Conservation (phyloP, 2,113 vertebrate species). For the Osmerus eperlanus region DNA sequence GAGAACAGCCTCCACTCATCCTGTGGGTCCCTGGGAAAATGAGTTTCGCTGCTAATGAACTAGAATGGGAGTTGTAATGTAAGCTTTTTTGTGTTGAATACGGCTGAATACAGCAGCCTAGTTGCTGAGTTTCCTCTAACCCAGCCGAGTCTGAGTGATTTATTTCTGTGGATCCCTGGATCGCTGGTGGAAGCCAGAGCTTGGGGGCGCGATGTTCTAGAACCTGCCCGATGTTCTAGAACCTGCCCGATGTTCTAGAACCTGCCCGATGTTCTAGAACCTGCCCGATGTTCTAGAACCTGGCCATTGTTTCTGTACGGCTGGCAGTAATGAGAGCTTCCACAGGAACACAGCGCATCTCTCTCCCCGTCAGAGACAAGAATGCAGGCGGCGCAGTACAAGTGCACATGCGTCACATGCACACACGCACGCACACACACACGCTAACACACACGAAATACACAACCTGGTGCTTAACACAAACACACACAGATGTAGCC, state of each 20-base stretch:
- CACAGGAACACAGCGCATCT: conserved; percentile 37
- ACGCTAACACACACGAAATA: neutral
- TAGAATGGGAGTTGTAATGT: conserved; percentile 11
- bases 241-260: conserved; percentile 49
- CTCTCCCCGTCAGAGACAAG: conserved; percentile 48
- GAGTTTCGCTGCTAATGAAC: conserved; percentile 2
- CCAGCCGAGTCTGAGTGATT: conserved; percentile 38
- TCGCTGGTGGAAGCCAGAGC: conserved; percentile 41
- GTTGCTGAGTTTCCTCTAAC: neutral
- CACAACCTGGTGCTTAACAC: too few relatives aligned
- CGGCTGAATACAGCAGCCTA: neutral
- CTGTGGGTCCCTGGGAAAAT: neutral
- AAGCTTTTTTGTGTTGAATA: neutral
- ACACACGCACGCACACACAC: neutral
- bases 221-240: conserved; percentile 49
- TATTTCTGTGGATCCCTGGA: conserved; percentile 47
- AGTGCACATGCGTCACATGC: neutral
- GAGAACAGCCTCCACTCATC: neutral
- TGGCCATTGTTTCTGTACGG: conserved; percentile 50
- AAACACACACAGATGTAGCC: too few relatives aligned
- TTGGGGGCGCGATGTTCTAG: conserved; percentile 51
- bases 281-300: conserved; percentile 50
- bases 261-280: conserved; percentile 48
- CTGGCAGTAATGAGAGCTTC: conserved; percentile 53
- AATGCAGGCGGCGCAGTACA: conserved; percentile 28